These are phyloP conservation scores for Hemibagrus guttatus DNA, from an alignment of 2,797 vertebrate species.

Conservation along the genomic window DNA sequence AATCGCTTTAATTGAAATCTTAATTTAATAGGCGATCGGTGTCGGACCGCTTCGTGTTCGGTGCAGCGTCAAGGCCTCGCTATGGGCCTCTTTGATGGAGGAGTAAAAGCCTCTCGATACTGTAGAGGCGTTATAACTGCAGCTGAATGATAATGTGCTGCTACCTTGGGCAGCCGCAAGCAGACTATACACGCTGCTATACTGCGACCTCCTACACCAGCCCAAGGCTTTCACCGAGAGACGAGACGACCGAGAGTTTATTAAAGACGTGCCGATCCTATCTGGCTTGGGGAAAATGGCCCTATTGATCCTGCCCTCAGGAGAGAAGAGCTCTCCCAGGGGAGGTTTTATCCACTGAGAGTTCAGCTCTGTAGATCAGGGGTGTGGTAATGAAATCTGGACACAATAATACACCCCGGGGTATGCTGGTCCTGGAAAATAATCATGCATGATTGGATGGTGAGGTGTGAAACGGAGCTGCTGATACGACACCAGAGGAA, in stretches of 20 bases:
- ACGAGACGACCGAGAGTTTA: conserved; percentile 51
- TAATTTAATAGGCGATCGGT: not conserved
- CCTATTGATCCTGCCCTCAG: conserved; percentile 72
- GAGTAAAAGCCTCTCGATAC: not conserved
- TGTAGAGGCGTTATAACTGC: not conserved
- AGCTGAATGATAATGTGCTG: not conserved
- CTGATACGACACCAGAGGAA: not conserved
- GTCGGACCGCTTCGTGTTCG: not conserved
- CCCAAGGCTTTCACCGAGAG: not conserved
- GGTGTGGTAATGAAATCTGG: not conserved
- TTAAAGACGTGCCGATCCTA: conserved; percentile 74
- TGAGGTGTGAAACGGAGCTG: not conserved
- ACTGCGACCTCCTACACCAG: not conserved
- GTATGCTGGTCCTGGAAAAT: not conserved
- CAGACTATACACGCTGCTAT: not conserved
- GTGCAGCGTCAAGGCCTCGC: not conserved
- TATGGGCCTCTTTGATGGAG: not conserved
- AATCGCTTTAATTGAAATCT: conserved; percentile 13
- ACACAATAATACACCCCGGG: not conserved
- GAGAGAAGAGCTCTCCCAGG: conserved; percentile 51
- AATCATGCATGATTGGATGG: not conserved
- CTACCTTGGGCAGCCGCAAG: not conserved
- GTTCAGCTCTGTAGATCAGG: not conserved
- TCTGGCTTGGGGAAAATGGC: not conserved
- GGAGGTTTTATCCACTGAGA: not conserved